Conservation (phyloP, 2,888 invertebrate genomes). For the Leptinotarsa peninsularis region DNA sequence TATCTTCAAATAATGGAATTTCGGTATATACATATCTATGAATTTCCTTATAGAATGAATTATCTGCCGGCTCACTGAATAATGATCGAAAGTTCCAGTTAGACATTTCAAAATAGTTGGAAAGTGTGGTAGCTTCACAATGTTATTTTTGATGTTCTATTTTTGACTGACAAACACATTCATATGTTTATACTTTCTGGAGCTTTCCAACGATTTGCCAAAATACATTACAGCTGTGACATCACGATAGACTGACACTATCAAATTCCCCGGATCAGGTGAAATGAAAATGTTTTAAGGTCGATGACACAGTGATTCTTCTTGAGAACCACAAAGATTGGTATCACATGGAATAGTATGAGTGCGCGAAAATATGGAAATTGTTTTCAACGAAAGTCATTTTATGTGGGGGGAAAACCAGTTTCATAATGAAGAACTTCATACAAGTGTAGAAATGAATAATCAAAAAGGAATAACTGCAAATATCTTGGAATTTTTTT, state of each 20-base stretch:
- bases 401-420: no score
- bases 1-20: no score
- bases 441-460: no score
- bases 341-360: no score
- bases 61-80: not conserved
- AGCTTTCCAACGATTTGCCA: constrained; percentile 38
- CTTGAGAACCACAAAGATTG: not conserved
- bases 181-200: constrained; percentile 42
- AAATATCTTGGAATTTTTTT: no score
- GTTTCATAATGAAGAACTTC: no score
- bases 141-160: constrained; percentile 35
- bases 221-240: constrained; percentile 34
- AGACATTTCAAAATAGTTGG: constrained; percentile 17
- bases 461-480: no score
- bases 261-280: not conserved
- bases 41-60: not conserved
- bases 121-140: constrained; percentile 1
- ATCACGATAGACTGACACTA: not conserved
- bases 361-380: no score
- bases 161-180: constrained; percentile 41
- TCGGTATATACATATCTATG: no score
- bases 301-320: not conserved
- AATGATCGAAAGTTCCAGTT: not conserved
- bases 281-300: not conserved
- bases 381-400: no score